phyloP scores from a whole-genome alignment of 2,888 invertebrate genomes.

The Hipparchia sbordonii region DNA sequence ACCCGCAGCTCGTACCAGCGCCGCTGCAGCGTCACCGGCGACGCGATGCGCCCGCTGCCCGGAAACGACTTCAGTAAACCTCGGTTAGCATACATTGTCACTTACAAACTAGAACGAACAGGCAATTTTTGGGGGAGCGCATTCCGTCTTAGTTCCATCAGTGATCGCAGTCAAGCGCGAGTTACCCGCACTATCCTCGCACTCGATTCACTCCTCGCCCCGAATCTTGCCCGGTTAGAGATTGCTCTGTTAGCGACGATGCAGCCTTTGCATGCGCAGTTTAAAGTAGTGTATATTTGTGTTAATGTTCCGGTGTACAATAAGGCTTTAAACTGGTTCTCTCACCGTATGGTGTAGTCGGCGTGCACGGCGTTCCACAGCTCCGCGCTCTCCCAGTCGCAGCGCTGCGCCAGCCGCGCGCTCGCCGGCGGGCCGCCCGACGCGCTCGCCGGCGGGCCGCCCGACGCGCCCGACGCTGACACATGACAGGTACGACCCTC shows the following conservation, averaged over 20 bases:
- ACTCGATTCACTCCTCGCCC: too few species aligned
- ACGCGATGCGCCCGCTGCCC: neutral
- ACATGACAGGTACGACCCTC: neutral
- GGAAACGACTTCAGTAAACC: neutral
- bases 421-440: neutral
- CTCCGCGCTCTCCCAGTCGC: conserved; percentile 14
- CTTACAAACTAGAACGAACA: too few species aligned
- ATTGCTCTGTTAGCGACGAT: too few species aligned
- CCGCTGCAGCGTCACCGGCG: conserved; percentile 18
- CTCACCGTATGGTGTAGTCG: conserved; percentile 11
- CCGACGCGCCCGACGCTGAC: neutral
- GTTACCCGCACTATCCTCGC: too few species aligned
- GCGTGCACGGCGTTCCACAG: conserved; percentile 2
- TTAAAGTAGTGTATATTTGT: too few species aligned
- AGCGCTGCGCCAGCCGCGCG: neutral
- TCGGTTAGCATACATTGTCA: too few species aligned
- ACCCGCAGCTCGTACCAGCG: conserved; percentile 24
- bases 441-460: neutral
- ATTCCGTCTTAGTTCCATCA: too few species aligned
- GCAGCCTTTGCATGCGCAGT: too few species aligned
- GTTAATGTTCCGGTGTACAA: too few species aligned
- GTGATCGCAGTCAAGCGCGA: too few species aligned
- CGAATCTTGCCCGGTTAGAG: too few species aligned
- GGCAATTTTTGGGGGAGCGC: too few species aligned
- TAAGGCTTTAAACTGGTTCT: neutral